Base-by-base conservation (phyloP, 2,797 vertebrate species). In the Sus cebifrons region DNA sequence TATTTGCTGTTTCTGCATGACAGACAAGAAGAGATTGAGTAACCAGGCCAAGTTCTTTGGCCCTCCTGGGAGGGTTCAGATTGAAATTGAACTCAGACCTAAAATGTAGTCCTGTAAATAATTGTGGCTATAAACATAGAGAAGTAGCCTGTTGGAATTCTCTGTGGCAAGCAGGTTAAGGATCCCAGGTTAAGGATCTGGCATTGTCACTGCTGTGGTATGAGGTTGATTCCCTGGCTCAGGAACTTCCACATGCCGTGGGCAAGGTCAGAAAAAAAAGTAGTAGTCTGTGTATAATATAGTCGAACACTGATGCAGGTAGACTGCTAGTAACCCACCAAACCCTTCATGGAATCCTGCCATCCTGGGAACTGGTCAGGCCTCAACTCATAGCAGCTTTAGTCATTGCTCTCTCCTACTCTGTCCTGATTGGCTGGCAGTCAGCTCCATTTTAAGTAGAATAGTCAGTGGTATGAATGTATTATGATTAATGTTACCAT, bases 61-160 rank as follows among this genome's bases (percentile, higher is more conserved):
- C 58, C 73, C 3, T 86, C 9, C 58, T 83, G 68, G 52, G 29
- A 81, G 32, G 23, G 58, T 77, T 95, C 52, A 90, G 27, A 85
- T 62, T 95, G 86, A 77, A 96, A 68, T 67, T 68, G 23, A 91
- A 62, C 60, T 89, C 25, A 62, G 32, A 81, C 58, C 74, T 84
- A 64, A 67, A 67, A 36, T 32, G 86, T 12, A 83, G 27, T 82
- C 20, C 54, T 89, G 4, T 32, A 86, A 79, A 29, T 70, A 68
- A 52, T 84, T 6, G 40, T 13, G 29, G 14, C 23, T 91, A 23
- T 79, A 58, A 81, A 68, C 64, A 49, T n/a, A 56, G 62, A 60
- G 71, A 73, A 81, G 4, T 15, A 93, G 78, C 14, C 73, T 71
- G 44, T 49, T 49, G 44, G 44, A 49, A 10, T 49, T 49, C 44